Percentiles rank a stretch among this genome's conserved stretches.
These are phyloP conservation scores for Alligator mississippiensis DNA, from an alignment of 2,113 vertebrate genomes.

Conservation along the genomic window DNA sequence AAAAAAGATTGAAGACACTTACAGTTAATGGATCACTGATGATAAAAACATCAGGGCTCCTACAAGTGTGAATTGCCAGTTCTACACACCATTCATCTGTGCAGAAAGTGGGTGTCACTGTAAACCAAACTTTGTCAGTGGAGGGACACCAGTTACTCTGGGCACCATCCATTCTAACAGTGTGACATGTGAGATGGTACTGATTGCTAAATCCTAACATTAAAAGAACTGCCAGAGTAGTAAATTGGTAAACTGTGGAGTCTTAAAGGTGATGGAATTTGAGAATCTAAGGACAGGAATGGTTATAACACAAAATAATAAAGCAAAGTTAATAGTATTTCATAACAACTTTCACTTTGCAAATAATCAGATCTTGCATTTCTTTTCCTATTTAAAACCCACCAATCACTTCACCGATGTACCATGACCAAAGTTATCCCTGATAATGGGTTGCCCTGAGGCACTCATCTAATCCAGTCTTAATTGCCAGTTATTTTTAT, in stretches of 20 bases:
- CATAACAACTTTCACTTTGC: background rate
- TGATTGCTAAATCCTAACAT: background rate
- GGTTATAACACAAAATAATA: background rate
- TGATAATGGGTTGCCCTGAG: background rate
- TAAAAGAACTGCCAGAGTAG: conserved; percentile 3
- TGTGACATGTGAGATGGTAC: background rate
- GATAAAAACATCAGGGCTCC: background rate
- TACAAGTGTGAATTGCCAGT: background rate
- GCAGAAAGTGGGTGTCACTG: background rate
- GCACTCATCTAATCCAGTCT: background rate
- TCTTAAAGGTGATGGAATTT: background rate
- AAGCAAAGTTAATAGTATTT: background rate
- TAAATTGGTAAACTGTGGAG: background rate
- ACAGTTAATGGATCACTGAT: background rate
- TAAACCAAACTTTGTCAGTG: background rate
- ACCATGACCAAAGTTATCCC: background rate
- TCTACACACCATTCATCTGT: background rate
- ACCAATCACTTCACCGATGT: background rate
- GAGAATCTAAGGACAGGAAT: conserved; percentile 16
- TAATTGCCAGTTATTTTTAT: background rate
- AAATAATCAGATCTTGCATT: background rate
- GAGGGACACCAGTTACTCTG: background rate
- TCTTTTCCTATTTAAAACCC: background rate
- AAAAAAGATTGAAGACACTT: background rate
- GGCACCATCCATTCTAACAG: background rate